These are phyloP conservation scores for Rhopalosiphum padi DNA, from an alignment of 1,140 invertebrate species.

Conservation along the genomic window DNA sequence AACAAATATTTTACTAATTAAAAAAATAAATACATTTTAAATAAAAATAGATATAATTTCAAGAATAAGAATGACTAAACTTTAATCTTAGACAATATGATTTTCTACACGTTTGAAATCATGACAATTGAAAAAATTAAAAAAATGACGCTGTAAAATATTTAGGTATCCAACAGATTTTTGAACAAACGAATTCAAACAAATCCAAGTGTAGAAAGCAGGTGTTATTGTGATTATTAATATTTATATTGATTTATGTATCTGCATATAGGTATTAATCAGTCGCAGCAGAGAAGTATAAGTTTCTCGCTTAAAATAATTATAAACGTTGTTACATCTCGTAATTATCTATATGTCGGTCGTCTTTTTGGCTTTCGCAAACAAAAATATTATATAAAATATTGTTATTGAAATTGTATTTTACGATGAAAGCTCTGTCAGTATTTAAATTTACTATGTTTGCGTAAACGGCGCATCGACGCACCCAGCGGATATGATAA, in stretches of 20 bases:
- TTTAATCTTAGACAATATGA: neutral
- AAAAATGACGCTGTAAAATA: neutral
- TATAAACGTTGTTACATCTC: neutral
- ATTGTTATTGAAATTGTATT: slow-evolving; percentile 19
- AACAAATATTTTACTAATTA: neutral
- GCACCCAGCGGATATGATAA: neutral
- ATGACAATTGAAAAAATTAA: slow-evolving; percentile 6
- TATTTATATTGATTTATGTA: neutral
- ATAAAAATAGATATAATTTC: neutral
- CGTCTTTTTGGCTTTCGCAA: neutral
- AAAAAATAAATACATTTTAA: neutral
- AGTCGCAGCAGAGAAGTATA: neutral
- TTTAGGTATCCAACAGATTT: slow-evolving; percentile 5
- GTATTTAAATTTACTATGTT: neutral
- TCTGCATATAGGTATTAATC: neutral
- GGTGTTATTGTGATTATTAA: neutral
- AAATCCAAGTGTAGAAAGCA: neutral
- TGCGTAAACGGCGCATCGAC: neutral
- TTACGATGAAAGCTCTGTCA: neutral
- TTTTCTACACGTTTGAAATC: neutral
- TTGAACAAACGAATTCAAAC: neutral
- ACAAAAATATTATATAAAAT: neutral
- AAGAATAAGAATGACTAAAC: slow-evolving; percentile 9
- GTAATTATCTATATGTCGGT: no score
- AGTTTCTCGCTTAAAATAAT: neutral